Conservation (phyloP, 2,888 invertebrate genomes). For the Thera britannica region DNA sequence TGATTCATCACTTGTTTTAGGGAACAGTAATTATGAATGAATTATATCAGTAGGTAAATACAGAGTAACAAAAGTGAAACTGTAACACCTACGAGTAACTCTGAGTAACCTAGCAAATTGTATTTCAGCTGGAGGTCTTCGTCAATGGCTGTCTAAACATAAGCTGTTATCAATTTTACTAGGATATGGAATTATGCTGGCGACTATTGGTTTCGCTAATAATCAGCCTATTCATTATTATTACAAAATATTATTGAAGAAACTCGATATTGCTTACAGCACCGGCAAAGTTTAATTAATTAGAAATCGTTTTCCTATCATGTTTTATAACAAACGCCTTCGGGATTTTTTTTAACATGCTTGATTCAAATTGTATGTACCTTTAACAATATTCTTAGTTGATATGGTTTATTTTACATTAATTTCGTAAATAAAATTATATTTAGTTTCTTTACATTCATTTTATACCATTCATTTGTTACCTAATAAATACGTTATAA, state of each 20-base stretch:
- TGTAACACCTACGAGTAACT: not conserved
- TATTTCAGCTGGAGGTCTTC: conserved; percentile 69
- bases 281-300: conserved; percentile 60
- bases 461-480: conserved; percentile 13
- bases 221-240: conserved; percentile 87
- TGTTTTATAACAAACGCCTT: conserved; percentile 22
- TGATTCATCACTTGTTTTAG: too few species aligned
- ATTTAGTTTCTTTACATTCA: conserved; percentile 8
- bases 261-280: conserved; percentile 69
- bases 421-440: not conserved
- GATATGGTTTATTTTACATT: conserved; percentile 2
- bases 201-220: conserved; percentile 87
- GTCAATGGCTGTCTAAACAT: conserved; percentile 85
- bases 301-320: not conserved
- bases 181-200: conserved; percentile 86
- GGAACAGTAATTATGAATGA: too few species aligned
- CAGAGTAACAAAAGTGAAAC: too few species aligned
- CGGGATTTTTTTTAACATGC: conserved; percentile 23
- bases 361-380: conserved; percentile 20
- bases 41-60: too few species aligned
- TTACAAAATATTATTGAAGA: conserved; percentile 82
- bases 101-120: conserved; percentile 7
- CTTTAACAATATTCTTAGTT: conserved; percentile 1
- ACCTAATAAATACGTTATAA: conserved; percentile 3
- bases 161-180: conserved; percentile 86